phyloP scores from a whole-genome alignment of 2,113 vertebrate genomes.

The Glaucidium brasilianum region DNA sequence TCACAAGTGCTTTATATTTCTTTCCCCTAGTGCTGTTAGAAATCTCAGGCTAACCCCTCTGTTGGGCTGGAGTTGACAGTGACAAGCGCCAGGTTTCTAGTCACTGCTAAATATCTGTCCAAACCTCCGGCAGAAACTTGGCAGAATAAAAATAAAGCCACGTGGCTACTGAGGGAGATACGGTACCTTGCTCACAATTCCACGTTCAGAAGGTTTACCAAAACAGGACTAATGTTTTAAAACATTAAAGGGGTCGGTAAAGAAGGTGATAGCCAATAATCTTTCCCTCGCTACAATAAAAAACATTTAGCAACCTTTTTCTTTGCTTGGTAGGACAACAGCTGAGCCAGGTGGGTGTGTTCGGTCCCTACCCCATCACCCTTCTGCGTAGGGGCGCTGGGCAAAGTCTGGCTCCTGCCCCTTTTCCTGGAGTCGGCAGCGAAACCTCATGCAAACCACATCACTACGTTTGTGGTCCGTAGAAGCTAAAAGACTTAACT shows the following conservation, averaged over 20 bases:
- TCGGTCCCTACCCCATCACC: not conserved
- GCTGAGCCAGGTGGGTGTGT: not conserved
- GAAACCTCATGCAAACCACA: not conserved
- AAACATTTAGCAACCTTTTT: not conserved
- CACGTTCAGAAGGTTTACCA: not conserved
- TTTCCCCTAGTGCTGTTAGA: not conserved
- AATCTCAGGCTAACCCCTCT: not conserved
- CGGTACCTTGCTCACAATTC: not conserved
- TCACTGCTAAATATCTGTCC: not conserved
- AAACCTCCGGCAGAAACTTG: not conserved
- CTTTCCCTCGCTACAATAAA: not conserved
- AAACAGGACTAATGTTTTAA: not conserved
- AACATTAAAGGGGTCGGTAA: not conserved
- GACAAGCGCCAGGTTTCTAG: not conserved
- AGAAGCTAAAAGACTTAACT: not conserved
- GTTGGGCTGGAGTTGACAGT: not conserved
- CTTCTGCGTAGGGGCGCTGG: not conserved
- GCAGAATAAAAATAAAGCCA: not conserved
- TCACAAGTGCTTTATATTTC: not conserved
- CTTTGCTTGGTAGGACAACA: not conserved
- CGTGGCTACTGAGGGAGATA: not conserved
- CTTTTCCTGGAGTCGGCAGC: not conserved
- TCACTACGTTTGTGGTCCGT: accelerated
- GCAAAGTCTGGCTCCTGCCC: not conserved
- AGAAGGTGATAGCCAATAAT: not conserved